These are phyloP conservation scores for Tragelaphus eurycerus DNA, from an alignment of 2,797 vertebrate species.

Conservation along the genomic window DNA sequence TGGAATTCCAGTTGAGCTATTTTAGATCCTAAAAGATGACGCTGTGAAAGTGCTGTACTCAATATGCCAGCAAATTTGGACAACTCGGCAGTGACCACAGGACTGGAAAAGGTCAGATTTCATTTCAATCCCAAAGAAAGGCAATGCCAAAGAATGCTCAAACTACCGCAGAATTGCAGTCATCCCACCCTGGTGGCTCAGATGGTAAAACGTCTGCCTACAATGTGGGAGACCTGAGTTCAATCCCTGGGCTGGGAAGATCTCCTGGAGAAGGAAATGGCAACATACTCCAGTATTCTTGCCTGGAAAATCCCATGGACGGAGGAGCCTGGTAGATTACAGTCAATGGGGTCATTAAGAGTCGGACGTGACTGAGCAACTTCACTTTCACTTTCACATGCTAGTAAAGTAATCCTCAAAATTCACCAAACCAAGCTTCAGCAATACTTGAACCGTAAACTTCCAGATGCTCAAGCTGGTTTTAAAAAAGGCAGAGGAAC, in stretches of 20 bases:
- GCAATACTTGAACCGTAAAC: accelerated
- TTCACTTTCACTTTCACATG: not conserved
- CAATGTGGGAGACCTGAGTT: no score
- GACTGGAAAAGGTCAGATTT: not conserved
- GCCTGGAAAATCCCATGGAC: no score
- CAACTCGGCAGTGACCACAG: not conserved
- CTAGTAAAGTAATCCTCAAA: not conserved
- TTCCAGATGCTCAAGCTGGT: not conserved
- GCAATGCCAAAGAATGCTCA: not conserved
- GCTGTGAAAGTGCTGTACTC: not conserved
- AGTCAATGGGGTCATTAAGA: no score
- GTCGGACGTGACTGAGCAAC: accelerated
- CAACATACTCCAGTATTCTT: no score
- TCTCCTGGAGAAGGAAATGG: no score
- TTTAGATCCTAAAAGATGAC: not conserved
- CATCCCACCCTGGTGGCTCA: not conserved
- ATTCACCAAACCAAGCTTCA: not conserved
- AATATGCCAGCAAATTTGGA: not conserved
- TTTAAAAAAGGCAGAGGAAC: not conserved
- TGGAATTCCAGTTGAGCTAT: not conserved
- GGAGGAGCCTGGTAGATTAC: no score
- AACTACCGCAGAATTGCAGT: not conserved
- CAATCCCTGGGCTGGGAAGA: no score
- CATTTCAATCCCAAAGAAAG: not conserved
- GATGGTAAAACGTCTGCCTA: no score